A percentile compares a stretch with the other conserved stretches of the same genome.
Conservation (phyloP, 2,888 invertebrate species). For the Machimus atricapillus region DNA sequence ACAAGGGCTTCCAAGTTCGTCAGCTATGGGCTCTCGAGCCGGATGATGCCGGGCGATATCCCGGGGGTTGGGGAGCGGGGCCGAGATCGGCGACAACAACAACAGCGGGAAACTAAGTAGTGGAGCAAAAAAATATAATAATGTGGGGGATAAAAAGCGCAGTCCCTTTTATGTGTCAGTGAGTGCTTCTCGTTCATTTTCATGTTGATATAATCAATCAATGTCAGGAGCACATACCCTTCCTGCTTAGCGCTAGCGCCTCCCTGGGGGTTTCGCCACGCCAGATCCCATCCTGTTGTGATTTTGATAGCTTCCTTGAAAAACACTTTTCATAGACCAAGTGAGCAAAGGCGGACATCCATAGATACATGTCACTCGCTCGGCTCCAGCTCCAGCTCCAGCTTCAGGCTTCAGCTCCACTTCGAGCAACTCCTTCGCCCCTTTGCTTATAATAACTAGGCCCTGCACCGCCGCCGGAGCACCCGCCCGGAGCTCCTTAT, state of each 20-base stretch:
- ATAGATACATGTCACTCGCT: neutral
- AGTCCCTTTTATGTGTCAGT: slow-evolving; percentile 42
- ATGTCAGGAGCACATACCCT: slow-evolving; percentile 43
- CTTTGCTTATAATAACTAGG: slow-evolving; percentile 29
- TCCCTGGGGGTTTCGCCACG: neutral
- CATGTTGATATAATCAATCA: slow-evolving; percentile 45
- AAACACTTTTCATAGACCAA: slow-evolving; percentile 27
- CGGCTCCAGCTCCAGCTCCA: neutral
- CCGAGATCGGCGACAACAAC: slow-evolving; percentile 1
- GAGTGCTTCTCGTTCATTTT: slow-evolving; percentile 43
- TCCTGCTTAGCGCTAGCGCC: neutral
- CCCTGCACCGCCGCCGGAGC: neutral
- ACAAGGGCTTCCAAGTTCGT: slow-evolving; percentile 39
- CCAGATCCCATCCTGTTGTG: slow-evolving; percentile 22
- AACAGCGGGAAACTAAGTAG: neutral
- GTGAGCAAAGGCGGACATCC: neutral
- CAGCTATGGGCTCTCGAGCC: neutral
- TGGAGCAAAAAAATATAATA: slow-evolving; percentile 39
- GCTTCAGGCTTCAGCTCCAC: neutral
- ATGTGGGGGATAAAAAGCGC: slow-evolving; percentile 42
- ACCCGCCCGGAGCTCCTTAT: neutral
- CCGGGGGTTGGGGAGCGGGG: neutral
- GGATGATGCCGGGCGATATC: neutral
- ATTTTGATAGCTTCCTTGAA: slow-evolving; percentile 37
- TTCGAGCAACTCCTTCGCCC: neutral